phyloP scores from a whole-genome alignment of 2,888 invertebrate species.

The Incurvaria masculella region DNA sequence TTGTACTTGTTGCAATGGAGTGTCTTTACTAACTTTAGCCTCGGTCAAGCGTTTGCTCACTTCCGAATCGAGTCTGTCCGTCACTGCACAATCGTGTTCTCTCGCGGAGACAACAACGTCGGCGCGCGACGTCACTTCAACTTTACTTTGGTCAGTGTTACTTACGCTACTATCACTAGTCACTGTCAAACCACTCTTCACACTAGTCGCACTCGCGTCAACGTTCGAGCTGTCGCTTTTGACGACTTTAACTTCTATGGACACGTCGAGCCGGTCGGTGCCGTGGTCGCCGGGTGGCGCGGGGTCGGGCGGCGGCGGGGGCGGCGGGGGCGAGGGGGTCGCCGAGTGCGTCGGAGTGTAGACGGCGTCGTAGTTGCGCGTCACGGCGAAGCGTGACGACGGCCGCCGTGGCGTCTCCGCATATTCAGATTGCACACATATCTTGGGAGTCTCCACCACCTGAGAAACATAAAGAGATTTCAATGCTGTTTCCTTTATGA shows the following conservation, averaged over 20 bases:
- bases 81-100: too few relatives aligned
- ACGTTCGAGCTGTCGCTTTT: constrained; percentile 13
- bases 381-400: constrained; percentile 41
- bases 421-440: constrained; percentile 58
- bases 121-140: too few relatives aligned
- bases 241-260: constrained; percentile 5
- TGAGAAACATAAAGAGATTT: constrained; percentile 16
- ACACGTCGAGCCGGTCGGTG: constrained; percentile 11
- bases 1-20: constrained; percentile 16
- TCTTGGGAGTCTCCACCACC: constrained; percentile 41
- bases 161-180: not conserved
- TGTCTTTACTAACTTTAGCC: not conserved
- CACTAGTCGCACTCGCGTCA: not conserved
- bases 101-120: too few relatives aligned
- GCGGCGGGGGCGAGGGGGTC: constrained; percentile 17
- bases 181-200: not conserved
- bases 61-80: not conserved
- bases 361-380: constrained; percentile 39
- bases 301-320: constrained; percentile 1
- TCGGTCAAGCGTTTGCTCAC: not conserved
- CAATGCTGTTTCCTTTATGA: too few relatives aligned
- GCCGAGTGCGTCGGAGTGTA: constrained; percentile 28
- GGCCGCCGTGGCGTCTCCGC: constrained; percentile 53
- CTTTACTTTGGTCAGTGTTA: too few relatives aligned
- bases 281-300: constrained; percentile 7